These are phyloP conservation scores for Drosophila sturtevanti DNA, from an alignment of 1,140 invertebrate genomes.

Conservation along the genomic window DNA sequence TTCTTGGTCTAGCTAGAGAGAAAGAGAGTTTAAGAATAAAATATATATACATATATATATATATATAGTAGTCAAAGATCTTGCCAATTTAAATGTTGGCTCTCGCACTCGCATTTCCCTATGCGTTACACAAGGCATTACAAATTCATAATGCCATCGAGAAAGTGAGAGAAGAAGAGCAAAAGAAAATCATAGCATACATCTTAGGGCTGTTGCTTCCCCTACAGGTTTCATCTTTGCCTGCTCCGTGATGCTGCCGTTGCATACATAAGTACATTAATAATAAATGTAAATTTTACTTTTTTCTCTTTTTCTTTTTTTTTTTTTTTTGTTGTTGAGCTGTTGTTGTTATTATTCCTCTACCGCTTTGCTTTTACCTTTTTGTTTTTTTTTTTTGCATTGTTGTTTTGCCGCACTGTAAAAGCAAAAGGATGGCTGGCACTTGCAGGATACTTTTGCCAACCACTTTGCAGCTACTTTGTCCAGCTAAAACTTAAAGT, in stretches of 20 bases:
- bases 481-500: slow-evolving; percentile 46
- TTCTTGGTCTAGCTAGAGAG: not conserved
- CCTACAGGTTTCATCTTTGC: not conserved
- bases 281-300: slow-evolving; percentile 79
- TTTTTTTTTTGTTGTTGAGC: no score
- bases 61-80: slow-evolving; percentile 6
- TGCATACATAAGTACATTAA: slow-evolving; percentile 63
- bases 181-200: slow-evolving; percentile 39
- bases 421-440: not conserved
- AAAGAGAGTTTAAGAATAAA: not conserved
- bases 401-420: slow-evolving; percentile 1
- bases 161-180: not conserved
- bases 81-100: slow-evolving; percentile 1
- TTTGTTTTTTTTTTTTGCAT: not conserved
- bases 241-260: slow-evolving; percentile 19
- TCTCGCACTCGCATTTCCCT: not conserved
- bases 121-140: slow-evolving; percentile 46
- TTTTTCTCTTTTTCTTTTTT: no score
- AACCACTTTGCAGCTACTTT: slow-evolving; percentile 56
- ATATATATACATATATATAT: not conserved
- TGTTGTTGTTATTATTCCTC: slow-evolving; percentile 34
- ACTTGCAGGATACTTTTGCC: slow-evolving; percentile 16
- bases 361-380: not conserved
- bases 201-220: slow-evolving; percentile 23
- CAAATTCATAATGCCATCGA: slow-evolving; percentile 58